These are phyloP conservation scores for Rutpela maculata DNA, from an alignment of 2,888 invertebrate genomes.

Conservation along the genomic window DNA sequence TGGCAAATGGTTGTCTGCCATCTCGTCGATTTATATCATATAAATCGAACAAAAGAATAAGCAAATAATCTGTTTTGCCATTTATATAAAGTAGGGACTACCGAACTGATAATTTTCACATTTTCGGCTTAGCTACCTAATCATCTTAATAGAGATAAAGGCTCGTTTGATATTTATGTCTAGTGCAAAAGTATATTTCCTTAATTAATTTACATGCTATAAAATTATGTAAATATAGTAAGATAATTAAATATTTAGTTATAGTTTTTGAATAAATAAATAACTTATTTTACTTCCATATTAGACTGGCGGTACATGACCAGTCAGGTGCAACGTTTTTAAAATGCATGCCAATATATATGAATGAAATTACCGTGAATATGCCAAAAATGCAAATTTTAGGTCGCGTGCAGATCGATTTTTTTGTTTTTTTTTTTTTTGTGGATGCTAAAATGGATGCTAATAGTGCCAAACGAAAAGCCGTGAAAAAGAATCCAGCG, in stretches of 20 bases:
- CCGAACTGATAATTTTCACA: constrained; percentile 34
- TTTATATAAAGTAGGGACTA: constrained; percentile 17
- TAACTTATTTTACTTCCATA: neutral
- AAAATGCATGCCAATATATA: too few relatives aligned
- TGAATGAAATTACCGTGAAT: too few relatives aligned
- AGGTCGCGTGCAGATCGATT: too few relatives aligned
- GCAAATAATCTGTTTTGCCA: neutral
- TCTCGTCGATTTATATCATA: constrained; percentile 2
- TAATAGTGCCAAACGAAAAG: too few relatives aligned
- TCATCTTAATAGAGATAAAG: constrained; percentile 34
- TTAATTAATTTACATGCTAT: constrained; percentile 8
- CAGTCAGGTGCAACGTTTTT: too few relatives aligned
- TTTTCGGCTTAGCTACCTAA: constrained; percentile 35
- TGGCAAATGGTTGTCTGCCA: constrained; percentile 20
- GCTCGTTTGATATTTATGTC: constrained; percentile 11
- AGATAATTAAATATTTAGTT: constrained; percentile 1
- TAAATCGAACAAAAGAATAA: constrained; percentile 14
- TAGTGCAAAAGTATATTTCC: neutral
- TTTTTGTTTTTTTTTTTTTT: too few relatives aligned
- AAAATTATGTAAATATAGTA: constrained; percentile 21
- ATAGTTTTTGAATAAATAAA: neutral
- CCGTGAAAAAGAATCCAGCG: too few relatives aligned
- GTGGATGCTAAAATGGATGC: too few relatives aligned
- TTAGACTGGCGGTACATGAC: too few relatives aligned
- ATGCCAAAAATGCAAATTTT: too few relatives aligned